Percentiles rank a stretch among this genome's conserved stretches.
These are phyloP conservation scores for Syrmaticus mikado DNA, from an alignment of 2,113 vertebrate species.

Conservation along the genomic window DNA sequence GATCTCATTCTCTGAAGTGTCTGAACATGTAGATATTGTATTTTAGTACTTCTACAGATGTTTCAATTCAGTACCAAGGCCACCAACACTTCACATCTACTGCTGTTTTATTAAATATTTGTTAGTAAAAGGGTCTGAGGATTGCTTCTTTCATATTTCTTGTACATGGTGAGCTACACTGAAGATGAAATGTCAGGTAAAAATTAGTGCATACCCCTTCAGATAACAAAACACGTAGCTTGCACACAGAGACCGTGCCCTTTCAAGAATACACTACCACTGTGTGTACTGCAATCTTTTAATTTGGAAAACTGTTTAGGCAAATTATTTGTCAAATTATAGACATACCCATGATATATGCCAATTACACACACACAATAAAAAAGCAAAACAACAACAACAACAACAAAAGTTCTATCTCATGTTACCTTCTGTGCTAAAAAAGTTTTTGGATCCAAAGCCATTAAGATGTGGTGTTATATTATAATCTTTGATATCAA, in stretches of 20 bases:
- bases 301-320: conserved; percentile 54
- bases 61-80: conserved; percentile 66
- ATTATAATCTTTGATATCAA: not conserved
- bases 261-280: conserved; percentile 17
- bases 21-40: not conserved
- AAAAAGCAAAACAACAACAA: not conserved
- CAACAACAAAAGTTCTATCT: fast-evolving
- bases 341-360: not conserved
- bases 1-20: conserved; percentile 34
- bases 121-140: conserved; percentile 33
- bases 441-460: not conserved
- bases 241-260: conserved; percentile 12
- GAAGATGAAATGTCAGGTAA: conserved; percentile 60
- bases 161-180: not conserved
- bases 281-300: conserved; percentile 3
- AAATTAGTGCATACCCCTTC: conserved; percentile 50
- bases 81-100: conserved; percentile 41
- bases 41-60: conserved; percentile 60
- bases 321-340: conserved; percentile 53
- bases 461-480: not conserved
- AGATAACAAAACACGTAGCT: conserved; percentile 50
- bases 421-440: not conserved
- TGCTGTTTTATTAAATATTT: conserved; percentile 73
- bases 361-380: not conserved
- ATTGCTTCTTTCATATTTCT: conserved; percentile 37